phyloP scores from a whole-genome alignment of 2,113 vertebrate genomes.

The Aix galericulata region DNA sequence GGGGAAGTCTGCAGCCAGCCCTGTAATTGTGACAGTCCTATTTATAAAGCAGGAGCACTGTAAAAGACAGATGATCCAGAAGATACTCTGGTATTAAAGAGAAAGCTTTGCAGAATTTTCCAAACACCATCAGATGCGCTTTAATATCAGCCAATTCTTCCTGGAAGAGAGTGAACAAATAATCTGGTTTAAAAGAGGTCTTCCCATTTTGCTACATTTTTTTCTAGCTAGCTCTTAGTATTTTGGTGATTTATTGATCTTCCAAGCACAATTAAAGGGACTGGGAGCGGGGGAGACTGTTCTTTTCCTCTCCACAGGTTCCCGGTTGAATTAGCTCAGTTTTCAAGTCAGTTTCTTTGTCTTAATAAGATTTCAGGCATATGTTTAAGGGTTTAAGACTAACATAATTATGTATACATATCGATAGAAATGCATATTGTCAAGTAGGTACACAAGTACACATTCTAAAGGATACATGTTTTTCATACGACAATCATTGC shows the following conservation, averaged over 20 bases:
- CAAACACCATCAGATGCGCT: conserved; percentile 3
- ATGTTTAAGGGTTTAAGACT: conserved; percentile 27
- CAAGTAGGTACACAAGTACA: conserved; percentile 31
- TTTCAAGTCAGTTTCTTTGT: conserved; percentile 18
- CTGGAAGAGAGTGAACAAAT: conserved; percentile 23
- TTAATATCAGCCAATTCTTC: not conserved
- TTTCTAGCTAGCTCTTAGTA: not conserved
- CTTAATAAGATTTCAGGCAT: conserved; percentile 46
- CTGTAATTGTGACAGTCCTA: not conserved
- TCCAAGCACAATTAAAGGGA: conserved; percentile 10
- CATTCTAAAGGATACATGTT: conserved; percentile 18
- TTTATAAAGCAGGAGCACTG: conserved; percentile 24
- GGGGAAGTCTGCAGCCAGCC: not conserved
- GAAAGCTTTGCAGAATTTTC: conserved; percentile 42
- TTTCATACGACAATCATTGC: conserved; percentile 38
- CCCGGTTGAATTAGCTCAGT: conserved; percentile 15
- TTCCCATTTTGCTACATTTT: not conserved
- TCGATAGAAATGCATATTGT: conserved; percentile 46
- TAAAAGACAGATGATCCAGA: conserved; percentile 2
- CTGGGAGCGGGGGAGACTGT: not conserved
- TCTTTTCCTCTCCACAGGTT: conserved; percentile 1
- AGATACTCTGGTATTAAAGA: conserved; percentile 30
- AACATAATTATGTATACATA: conserved; percentile 34
- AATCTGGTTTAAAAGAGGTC: not conserved
- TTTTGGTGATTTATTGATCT: not conserved